Conservation (phyloP, 1,140 invertebrate genomes). For the Tetraneura akinire region DNA sequence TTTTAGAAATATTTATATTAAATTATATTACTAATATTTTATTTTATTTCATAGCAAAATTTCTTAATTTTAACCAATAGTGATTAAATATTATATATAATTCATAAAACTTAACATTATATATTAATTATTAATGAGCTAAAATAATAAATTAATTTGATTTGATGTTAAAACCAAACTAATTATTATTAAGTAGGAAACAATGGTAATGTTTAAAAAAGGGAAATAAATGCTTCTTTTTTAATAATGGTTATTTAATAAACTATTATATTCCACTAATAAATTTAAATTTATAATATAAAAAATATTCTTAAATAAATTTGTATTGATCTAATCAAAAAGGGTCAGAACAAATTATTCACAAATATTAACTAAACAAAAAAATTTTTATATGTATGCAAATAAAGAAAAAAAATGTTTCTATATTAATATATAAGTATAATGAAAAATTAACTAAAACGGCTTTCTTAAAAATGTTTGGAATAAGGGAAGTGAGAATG, state of each 20-base stretch:
- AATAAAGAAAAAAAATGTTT: slow-evolving; percentile 45
- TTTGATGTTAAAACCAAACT: not conserved
- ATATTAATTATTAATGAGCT: slow-evolving; percentile 28
- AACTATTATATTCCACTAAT: slow-evolving; percentile 49
- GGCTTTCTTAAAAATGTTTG: slow-evolving; percentile 45
- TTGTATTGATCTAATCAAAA: slow-evolving; percentile 50
- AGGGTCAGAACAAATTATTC: slow-evolving; percentile 47
- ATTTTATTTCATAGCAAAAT: not conserved
- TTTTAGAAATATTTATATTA: no score
- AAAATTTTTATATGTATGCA: slow-evolving; percentile 29
- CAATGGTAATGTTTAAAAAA: slow-evolving; percentile 11
- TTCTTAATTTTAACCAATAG: slow-evolving; percentile 19
- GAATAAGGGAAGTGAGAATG: slow-evolving; percentile 49
- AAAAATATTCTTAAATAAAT: slow-evolving; percentile 51
- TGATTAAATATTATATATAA: slow-evolving; percentile 28
- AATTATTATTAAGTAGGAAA: slow-evolving; percentile 39
- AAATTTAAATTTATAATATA: slow-evolving; percentile 50
- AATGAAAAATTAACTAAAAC: slow-evolving; percentile 47
- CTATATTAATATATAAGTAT: slow-evolving; percentile 47
- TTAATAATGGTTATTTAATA: slow-evolving; percentile 45
- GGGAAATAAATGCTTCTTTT: not conserved
- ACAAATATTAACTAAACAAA: slow-evolving; percentile 43
- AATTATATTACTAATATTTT: no score
- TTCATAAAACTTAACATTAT: slow-evolving; percentile 4
- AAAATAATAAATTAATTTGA: not conserved